Evolutionary conservation across 1,140 invertebrate genomes (phyloP).

Genomic region (Drosophila prosaltans): DNA sequence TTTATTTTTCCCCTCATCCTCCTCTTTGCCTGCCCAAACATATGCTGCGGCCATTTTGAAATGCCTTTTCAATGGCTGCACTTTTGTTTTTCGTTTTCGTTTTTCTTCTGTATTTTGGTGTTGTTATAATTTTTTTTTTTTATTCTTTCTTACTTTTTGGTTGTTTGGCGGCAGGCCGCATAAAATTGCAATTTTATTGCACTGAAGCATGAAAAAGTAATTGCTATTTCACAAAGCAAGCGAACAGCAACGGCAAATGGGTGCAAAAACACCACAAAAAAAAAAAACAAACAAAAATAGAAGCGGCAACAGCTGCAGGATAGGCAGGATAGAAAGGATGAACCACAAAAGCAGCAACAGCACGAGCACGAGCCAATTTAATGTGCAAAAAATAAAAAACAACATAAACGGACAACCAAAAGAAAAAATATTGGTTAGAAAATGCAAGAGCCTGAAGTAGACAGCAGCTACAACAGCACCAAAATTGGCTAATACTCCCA

Average conservation of each 20-base stretch:
- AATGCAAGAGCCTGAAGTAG: conserved; percentile 59
- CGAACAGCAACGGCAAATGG: conserved; percentile 9
- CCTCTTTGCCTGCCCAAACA: not conserved
- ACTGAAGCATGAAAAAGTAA: conserved; percentile 81
- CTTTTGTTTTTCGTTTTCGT: conserved; percentile 45
- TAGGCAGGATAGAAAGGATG: conserved; percentile 23
- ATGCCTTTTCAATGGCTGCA: conserved; percentile 80
- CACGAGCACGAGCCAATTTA: conserved; percentile 60
- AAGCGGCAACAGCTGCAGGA: conserved; percentile 67
- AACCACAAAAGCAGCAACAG: conserved; percentile 53
- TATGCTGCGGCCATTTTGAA: conserved; percentile 68
- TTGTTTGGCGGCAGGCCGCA: conserved; percentile 76
- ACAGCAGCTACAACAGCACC: conserved; percentile 37
- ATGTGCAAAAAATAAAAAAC: conserved; percentile 61
- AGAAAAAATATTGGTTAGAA: conserved; percentile 58
- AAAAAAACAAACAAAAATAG: not conserved
- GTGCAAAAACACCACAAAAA: conserved; percentile 1
- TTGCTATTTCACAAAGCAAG: conserved; percentile 76
- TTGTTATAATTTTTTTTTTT: conserved; percentile 17
- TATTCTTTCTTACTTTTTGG: conserved; percentile 36
- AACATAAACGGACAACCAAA: conserved; percentile 27
- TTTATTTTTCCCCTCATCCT: too few relatives aligned
- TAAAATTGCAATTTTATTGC: conserved; percentile 82
- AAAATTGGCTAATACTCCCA: conserved; percentile 31
- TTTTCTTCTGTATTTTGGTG: conserved; percentile 2